These are phyloP conservation scores for Lucilia cuprina DNA, from an alignment of 1,140 invertebrate species.

Conservation along the genomic window DNA sequence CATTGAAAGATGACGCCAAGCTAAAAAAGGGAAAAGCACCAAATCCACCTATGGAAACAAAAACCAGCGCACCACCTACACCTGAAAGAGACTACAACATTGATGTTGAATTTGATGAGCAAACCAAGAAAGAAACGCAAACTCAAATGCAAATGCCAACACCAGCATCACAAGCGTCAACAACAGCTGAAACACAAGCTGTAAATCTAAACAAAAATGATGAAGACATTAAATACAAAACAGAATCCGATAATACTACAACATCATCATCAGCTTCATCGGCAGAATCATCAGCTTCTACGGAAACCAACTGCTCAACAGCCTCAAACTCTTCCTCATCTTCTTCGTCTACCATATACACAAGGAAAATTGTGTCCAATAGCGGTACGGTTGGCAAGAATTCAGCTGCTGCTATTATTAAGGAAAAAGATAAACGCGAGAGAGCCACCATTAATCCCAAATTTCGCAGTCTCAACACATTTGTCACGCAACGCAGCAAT, in stretches of 20 bases:
- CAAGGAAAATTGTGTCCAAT: constrained; percentile 65
- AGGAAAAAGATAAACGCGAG: constrained; percentile 78
- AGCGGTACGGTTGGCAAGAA: constrained; percentile 28
- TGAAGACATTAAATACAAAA: neutral
- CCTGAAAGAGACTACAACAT: constrained; percentile 58
- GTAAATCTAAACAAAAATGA: neutral
- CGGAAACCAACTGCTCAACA: constrained; percentile 34
- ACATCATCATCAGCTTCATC: neutral
- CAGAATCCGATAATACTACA: constrained; percentile 3
- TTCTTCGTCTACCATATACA: constrained; percentile 55
- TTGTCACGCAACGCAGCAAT: constrained; percentile 56
- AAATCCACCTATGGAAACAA: constrained; percentile 61
- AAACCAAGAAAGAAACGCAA: constrained; percentile 18
- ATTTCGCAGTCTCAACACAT: constrained; percentile 64
- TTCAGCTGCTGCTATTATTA: constrained; percentile 71
- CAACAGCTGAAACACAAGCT: neutral
- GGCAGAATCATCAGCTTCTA: constrained; percentile 14
- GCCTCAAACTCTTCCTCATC: constrained; percentile 6
- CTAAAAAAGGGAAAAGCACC: constrained; percentile 66
- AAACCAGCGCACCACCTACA: constrained; percentile 57
- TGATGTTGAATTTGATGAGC: constrained; percentile 52
- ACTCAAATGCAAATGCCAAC: neutral
- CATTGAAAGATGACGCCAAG: constrained; percentile 52
- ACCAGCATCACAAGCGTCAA: neutral
- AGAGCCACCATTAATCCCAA: constrained; percentile 73